Evolutionary conservation across 2,888 invertebrate species (phyloP).

Genomic region (Dryobota labecula): DNA sequence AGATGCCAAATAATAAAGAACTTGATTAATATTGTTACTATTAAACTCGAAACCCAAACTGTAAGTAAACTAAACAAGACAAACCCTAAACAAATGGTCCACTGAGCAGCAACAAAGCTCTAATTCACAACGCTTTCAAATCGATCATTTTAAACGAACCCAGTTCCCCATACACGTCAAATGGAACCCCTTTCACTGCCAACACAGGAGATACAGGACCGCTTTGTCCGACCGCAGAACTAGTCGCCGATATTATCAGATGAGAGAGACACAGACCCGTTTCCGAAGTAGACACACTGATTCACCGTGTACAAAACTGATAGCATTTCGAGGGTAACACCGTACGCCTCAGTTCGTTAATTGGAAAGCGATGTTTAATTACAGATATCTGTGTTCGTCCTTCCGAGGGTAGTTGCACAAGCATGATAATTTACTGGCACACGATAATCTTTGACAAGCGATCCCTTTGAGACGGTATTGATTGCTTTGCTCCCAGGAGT

Average conservation of each 20-base stretch:
- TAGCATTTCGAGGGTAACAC: conserved; percentile 62
- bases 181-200: conserved; percentile 63
- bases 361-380: conserved; percentile 71
- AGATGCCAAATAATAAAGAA: not conserved
- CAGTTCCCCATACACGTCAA: conserved; percentile 59
- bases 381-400: conserved; percentile 61
- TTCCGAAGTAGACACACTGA: conserved; percentile 59
- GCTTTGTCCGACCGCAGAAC: conserved; percentile 65
- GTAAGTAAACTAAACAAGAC: conserved; percentile 17
- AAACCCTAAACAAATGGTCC: not conserved
- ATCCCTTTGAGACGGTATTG: conserved; percentile 76
- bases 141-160: conserved; percentile 61
- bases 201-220: conserved; percentile 61
- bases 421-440: conserved; percentile 76
- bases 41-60: not conserved
- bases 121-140: conserved; percentile 53
- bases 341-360: conserved; percentile 59
- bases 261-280: conserved; percentile 49
- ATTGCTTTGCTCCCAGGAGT: conserved; percentile 73
- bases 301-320: conserved; percentile 65
- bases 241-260: conserved; percentile 61
- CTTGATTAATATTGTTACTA: not conserved
- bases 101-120: conserved; percentile 37
- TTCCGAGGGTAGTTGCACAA: conserved; percentile 69
- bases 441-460: conserved; percentile 78